phyloP scores from a whole-genome alignment of 2,888 invertebrate genomes.

The Diarsia rubi region DNA sequence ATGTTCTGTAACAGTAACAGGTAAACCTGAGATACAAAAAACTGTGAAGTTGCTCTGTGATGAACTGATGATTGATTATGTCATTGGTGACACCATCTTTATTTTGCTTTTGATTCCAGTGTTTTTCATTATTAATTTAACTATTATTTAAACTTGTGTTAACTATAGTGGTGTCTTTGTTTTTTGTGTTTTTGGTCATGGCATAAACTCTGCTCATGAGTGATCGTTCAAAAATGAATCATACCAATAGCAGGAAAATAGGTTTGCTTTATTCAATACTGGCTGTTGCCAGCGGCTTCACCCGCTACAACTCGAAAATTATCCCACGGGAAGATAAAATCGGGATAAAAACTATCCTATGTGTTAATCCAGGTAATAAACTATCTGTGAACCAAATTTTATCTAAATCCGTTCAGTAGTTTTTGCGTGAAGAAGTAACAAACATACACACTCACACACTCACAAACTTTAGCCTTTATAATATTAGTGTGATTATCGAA shows the following conservation, averaged over 20 bases:
- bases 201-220: not conserved
- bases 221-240: slow-evolving; percentile 24
- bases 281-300: no score
- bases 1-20: slow-evolving; percentile 1
- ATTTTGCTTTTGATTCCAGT: slow-evolving; percentile 16
- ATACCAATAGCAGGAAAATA: slow-evolving; percentile 28
- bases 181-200: not conserved
- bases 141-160: not conserved
- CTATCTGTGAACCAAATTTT: no score
- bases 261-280: slow-evolving; percentile 33
- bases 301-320: no score
- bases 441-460: no score
- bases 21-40: slow-evolving; percentile 7
- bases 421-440: no score
- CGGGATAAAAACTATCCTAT: no score
- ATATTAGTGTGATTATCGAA: no score
- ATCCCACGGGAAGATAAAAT: no score
- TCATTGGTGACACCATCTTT: slow-evolving; percentile 19
- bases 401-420: no score
- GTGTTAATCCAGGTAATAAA: no score
- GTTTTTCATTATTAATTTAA: not conserved
- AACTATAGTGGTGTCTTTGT: not conserved
- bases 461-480: no score
- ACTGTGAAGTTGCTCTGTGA: not conserved
- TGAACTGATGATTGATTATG: slow-evolving; percentile 25